These are phyloP conservation scores for Gymnothorax reevesii DNA, from an alignment of 2,797 vertebrate species.

Conservation along the genomic window DNA sequence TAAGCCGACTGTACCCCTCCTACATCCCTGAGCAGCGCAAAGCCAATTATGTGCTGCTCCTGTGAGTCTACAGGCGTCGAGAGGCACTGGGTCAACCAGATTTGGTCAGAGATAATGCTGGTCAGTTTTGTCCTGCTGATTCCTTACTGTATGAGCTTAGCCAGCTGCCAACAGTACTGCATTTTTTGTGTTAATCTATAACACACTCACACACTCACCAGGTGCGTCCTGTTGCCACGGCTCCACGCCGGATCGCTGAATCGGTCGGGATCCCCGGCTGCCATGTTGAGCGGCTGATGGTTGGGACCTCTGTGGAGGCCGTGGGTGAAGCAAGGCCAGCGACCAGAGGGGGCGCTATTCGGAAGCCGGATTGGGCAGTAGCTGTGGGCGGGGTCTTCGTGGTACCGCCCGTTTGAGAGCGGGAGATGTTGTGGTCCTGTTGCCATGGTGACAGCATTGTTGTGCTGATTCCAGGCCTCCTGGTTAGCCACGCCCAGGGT, in stretches of 20 bases:
- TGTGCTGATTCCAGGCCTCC: constrained; percentile 62
- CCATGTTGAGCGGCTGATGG: constrained; percentile 36
- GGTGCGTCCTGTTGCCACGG: constrained; percentile 77
- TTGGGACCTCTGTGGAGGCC: constrained; percentile 63
- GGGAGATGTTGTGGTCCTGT: constrained; percentile 57
- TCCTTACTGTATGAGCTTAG: no score
- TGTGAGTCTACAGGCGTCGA: no score
- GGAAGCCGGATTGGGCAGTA: constrained; percentile 66
- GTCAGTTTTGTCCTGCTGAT: no score
- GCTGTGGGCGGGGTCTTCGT: constrained; percentile 6
- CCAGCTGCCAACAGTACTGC: background rate
- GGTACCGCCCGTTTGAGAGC: constrained; percentile 43
- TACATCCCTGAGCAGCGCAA: no score
- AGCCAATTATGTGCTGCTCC: no score
- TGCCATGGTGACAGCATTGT: constrained; percentile 51
- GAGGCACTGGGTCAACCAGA: no score
- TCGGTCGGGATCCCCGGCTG: constrained; percentile 54
- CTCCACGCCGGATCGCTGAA: constrained; percentile 63
- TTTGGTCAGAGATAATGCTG: no score
- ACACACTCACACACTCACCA: constrained; percentile 73
- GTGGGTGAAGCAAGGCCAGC: constrained; percentile 67
- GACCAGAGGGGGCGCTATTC: constrained; percentile 67
- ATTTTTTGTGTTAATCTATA: background rate
- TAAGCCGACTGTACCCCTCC: no score
- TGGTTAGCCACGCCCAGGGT: constrained; percentile 37